Percentiles rank a stretch among this genome's conserved stretches.
These are phyloP conservation scores for Smutsia temminckii DNA, from an alignment of 2,797 vertebrate genomes.

Conservation along the genomic window DNA sequence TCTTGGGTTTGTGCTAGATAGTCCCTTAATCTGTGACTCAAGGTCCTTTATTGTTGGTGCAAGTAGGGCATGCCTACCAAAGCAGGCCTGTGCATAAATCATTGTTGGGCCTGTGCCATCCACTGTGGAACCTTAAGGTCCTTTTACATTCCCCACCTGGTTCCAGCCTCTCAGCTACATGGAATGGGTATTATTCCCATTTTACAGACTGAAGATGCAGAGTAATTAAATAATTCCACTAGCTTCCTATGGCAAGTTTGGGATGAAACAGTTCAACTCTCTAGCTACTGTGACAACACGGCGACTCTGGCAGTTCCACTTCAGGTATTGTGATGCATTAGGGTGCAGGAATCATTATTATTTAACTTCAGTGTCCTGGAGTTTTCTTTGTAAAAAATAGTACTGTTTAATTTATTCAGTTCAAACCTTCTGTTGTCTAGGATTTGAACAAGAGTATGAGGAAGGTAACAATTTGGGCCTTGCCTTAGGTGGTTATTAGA, in stretches of 20 bases:
- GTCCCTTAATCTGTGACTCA: conserved; percentile 71
- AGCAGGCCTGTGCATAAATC: conserved; percentile 40
- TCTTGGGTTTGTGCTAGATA: conserved; percentile 58
- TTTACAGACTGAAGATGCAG: conserved; percentile 56
- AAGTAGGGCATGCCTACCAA: conserved; percentile 38
- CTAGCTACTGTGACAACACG: not conserved
- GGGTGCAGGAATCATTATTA: not conserved
- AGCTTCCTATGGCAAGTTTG: not conserved
- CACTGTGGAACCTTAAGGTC: not conserved
- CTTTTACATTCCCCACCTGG: not conserved
- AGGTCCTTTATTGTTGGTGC: conserved; percentile 52
- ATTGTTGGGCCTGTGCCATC: not conserved
- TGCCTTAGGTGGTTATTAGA: not conserved
- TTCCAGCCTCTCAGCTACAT: not conserved
- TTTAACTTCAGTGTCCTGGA: not conserved
- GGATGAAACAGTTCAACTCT: not conserved
- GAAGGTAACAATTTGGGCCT: not conserved
- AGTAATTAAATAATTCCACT: not conserved
- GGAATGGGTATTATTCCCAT: conserved; percentile 16
- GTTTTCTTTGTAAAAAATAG: not conserved
- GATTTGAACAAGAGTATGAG: not conserved
- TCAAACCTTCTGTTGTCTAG: not conserved
- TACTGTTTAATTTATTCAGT: not conserved
- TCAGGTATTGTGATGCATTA: not conserved
- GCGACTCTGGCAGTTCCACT: not conserved